Percentiles rank a stretch among this genome's conserved stretches.
Conservation (phyloP, 2,113 vertebrate genomes). For the Strix uralensis region DNA sequence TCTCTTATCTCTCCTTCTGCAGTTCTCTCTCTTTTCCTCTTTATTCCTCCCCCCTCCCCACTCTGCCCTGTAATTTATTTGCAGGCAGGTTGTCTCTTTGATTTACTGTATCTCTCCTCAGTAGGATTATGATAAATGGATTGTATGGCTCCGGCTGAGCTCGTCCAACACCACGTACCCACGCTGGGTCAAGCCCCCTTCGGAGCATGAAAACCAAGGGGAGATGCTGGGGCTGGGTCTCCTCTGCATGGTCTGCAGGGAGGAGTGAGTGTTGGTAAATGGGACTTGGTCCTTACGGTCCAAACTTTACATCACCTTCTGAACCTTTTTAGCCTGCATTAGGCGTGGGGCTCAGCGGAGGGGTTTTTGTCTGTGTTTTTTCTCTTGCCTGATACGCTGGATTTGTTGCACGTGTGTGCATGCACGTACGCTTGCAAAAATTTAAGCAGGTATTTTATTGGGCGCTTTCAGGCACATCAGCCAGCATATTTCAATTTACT, state of each 20-base stretch:
- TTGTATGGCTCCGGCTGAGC: constrained; percentile 63
- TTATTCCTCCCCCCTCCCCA: neutral
- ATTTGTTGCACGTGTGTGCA: accelerated
- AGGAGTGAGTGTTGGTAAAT: neutral
- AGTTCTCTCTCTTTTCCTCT: constrained; percentile 25
- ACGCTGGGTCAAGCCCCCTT: constrained; percentile 63
- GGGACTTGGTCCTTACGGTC: neutral
- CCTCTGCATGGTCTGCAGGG: neutral
- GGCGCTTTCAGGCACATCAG: neutral
- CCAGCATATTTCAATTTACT: neutral
- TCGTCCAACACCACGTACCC: constrained; percentile 51
- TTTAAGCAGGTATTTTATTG: neutral
- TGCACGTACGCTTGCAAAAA: accelerated
- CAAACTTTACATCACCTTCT: neutral
- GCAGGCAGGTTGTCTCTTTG: constrained; percentile 76
- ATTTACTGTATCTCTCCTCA: constrained; percentile 74
- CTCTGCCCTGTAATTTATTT: constrained; percentile 71
- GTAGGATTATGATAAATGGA: constrained; percentile 81
- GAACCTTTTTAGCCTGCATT: neutral
- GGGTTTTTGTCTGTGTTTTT: neutral
- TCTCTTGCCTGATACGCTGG: neutral
- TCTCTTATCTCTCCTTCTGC: constrained; percentile 24
- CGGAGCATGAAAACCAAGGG: neutral
- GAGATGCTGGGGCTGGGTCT: neutral
- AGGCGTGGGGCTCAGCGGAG: accelerated